Conservation (phyloP, 2,113 vertebrate genomes). For the Myotis yumanensis region DNA sequence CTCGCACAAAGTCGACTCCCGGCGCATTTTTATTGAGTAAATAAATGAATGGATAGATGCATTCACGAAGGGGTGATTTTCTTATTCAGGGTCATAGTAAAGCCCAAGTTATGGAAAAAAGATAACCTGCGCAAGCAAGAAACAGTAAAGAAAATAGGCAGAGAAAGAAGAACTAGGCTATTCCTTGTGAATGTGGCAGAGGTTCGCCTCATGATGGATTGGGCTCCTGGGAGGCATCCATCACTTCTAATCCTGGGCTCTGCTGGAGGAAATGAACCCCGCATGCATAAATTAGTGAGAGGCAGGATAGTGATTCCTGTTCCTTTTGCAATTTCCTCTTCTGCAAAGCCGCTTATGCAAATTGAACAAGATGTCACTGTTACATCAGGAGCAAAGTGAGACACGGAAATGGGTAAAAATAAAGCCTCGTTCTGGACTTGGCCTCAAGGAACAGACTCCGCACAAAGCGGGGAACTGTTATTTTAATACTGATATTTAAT, state of each 20-base stretch:
- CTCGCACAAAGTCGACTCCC: background rate
- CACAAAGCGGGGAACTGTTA: background rate
- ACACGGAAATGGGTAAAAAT: background rate
- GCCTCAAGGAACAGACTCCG: background rate
- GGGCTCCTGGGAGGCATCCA: background rate
- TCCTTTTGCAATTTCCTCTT: conserved; percentile 65
- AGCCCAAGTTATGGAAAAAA: background rate
- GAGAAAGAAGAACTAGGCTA: background rate
- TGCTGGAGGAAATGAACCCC: conserved; percentile 54
- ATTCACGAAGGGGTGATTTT: background rate
- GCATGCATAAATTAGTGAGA: conserved; percentile 56
- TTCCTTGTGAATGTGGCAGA: background rate
- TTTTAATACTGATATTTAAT: conserved; percentile 24
- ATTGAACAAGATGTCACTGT: conserved; percentile 16
- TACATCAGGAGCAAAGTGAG: conserved; percentile 10
- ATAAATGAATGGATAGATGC: background rate
- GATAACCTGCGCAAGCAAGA: background rate
- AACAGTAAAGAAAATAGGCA: background rate
- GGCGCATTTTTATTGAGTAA: background rate
- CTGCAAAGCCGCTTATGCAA: conserved; percentile 26
- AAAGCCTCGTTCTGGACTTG: conserved; percentile 2
- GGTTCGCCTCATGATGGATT: background rate
- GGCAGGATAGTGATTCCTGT: background rate
- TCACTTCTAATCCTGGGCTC: conserved; percentile 11
- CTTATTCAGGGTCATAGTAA: background rate